Evolutionary conservation across 2,888 invertebrate genomes (phyloP).

Genomic region (Oligia fasciuncula): DNA sequence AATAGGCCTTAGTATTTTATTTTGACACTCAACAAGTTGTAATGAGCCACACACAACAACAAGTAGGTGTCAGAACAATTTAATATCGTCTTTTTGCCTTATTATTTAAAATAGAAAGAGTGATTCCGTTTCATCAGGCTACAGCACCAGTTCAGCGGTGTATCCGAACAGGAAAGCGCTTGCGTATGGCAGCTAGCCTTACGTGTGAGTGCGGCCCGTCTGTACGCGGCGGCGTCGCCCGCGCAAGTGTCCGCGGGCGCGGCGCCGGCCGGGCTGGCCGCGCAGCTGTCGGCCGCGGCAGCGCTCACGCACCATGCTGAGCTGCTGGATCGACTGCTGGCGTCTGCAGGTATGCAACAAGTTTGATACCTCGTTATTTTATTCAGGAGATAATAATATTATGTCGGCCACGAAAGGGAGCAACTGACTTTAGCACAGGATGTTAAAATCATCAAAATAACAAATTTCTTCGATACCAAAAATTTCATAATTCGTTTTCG

Average conservation of each 20-base stretch:
- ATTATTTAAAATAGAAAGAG: not conserved
- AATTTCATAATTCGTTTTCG: no score
- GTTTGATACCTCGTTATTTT: not conserved
- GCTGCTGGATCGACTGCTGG: slow-evolving; percentile 80
- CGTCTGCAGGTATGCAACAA: slow-evolving; percentile 72
- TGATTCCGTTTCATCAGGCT: slow-evolving; percentile 84
- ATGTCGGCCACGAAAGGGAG: not conserved
- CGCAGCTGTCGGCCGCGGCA: slow-evolving; percentile 91
- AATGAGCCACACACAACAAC: no score
- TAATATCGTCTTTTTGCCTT: not conserved
- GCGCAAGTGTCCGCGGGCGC: slow-evolving; percentile 92
- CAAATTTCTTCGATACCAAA: no score
- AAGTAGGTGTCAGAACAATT: no score
- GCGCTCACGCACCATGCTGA: slow-evolving; percentile 85
- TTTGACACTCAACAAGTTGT: no score
- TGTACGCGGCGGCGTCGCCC: slow-evolving; percentile 91
- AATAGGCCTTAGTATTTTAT: no score
- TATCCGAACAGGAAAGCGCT: slow-evolving; percentile 94
- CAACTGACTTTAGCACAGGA: not conserved
- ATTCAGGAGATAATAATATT: not conserved
- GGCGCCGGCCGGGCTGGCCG: slow-evolving; percentile 91
- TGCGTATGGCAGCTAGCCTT: slow-evolving; percentile 93
- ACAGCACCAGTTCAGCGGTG: slow-evolving; percentile 96
- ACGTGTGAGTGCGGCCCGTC: slow-evolving; percentile 94
- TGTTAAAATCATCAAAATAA: no score